phyloP scores from a whole-genome alignment of 2,888 invertebrate genomes.

The Tiphia femorata region DNA sequence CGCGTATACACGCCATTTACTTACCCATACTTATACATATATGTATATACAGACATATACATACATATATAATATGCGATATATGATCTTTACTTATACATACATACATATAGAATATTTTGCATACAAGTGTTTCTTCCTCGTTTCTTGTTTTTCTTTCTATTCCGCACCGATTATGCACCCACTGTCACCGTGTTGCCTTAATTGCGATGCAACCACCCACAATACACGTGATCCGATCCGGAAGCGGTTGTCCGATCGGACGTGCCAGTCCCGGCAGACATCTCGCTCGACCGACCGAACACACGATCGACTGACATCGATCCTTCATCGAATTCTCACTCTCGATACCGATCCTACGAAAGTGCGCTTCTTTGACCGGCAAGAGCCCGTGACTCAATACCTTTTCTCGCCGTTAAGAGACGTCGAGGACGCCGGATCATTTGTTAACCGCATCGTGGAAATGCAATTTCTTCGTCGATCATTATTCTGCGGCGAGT shows the following conservation, averaged over 20 bases:
- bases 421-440: no score
- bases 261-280: conserved; percentile 17
- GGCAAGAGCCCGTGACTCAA: no score
- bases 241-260: conserved; percentile 21
- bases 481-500: no score
- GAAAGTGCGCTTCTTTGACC: no score
- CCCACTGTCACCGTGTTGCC: conserved; percentile 26
- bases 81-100: not conserved
- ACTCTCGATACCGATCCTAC: no score
- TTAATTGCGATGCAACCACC: not conserved
- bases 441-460: no score
- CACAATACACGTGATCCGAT: conserved; percentile 21
- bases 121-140: conserved; percentile 1
- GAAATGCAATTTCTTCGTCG: no score
- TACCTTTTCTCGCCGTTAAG: no score
- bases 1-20: conserved; percentile 23
- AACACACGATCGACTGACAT: conserved; percentile 33
- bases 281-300: conserved; percentile 32
- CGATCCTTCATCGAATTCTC: no score
- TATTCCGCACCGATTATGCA: conserved; percentile 33
- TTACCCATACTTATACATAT: conserved; percentile 24
- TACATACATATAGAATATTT: not conserved
- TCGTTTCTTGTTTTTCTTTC: not conserved
- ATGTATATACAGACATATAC: conserved; percentile 20
- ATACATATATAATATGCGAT: conserved; percentile 17